Evolutionary conservation across 2,888 invertebrate species (phyloP).

Genomic region (Macrophya alboannulata): DNA sequence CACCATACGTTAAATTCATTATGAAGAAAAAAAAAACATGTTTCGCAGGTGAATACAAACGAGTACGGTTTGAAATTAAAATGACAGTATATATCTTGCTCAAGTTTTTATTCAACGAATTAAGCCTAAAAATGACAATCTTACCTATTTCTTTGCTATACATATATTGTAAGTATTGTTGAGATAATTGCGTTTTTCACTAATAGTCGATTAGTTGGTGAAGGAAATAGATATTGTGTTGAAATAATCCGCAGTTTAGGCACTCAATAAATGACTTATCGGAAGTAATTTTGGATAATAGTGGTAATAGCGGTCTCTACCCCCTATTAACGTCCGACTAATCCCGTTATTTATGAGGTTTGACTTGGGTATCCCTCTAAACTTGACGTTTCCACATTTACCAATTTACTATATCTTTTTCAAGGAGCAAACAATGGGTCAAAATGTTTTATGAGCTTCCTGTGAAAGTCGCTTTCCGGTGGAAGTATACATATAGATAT

Average conservation of each 20-base stretch:
- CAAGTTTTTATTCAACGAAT: not conserved
- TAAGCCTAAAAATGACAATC: no score
- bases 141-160: not conserved
- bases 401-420: not conserved
- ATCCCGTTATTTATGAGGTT: constrained; percentile 18
- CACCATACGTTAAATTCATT: not conserved
- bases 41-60: constrained; percentile 11
- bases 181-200: not conserved
- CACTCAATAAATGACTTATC: not conserved
- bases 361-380: not conserved
- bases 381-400: constrained; percentile 29
- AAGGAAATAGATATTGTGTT: not conserved
- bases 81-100: not conserved
- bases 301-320: constrained; percentile 1
- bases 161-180: no score
- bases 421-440: constrained; percentile 17
- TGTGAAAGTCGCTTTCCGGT: constrained; percentile 52
- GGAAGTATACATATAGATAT: not conserved
- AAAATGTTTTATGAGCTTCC: constrained; percentile 40
- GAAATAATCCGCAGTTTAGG: constrained; percentile 13
- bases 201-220: not conserved
- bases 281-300: constrained; percentile 21
- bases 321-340: constrained; percentile 15
- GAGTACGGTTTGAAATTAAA: not conserved
- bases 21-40: not conserved